phyloP scores from a whole-genome alignment of 2,888 invertebrate species.

The Stenchaetothrips biformis region DNA sequence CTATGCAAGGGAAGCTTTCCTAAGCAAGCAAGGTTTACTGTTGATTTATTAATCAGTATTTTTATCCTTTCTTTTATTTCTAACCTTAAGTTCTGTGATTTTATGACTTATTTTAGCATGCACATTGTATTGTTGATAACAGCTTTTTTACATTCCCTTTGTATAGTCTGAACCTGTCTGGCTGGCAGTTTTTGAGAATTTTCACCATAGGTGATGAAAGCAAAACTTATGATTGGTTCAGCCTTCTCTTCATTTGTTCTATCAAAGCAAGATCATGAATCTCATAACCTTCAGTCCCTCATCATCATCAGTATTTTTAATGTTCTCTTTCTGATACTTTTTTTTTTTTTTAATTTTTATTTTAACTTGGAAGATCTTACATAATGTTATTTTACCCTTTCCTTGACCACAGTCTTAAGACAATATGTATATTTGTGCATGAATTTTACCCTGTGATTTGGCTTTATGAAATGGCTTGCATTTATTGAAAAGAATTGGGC shows the following conservation, averaged over 20 bases:
- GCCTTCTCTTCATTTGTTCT: too few relatives aligned
- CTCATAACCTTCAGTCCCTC: too few relatives aligned
- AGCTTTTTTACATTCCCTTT: neutral
- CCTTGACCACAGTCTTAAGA: slow-evolving; percentile 8
- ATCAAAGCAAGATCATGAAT: too few relatives aligned
- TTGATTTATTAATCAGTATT: slow-evolving; percentile 2
- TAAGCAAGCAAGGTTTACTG: neutral
- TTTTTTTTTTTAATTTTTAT: neutral
- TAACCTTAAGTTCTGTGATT: neutral
- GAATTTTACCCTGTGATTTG: neutral
- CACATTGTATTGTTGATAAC: neutral
- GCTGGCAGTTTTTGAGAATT: too few relatives aligned
- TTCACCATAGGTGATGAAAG: too few relatives aligned
- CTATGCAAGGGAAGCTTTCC: neutral
- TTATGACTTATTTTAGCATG: slow-evolving; percentile 1
- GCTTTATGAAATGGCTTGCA: neutral
- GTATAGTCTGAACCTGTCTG: neutral
- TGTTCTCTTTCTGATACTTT: neutral
- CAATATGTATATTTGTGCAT: slow-evolving; percentile 8
- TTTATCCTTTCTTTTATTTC: neutral
- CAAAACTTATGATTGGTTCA: too few relatives aligned
- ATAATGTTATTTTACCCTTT: neutral
- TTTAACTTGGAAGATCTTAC: neutral
- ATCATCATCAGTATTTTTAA: too few relatives aligned
- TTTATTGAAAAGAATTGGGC: neutral